A percentile compares a stretch with the other conserved stretches of the same genome.
Conservation (phyloP, 2,797 vertebrate species). For the Micropoecilia bifurca region DNA sequence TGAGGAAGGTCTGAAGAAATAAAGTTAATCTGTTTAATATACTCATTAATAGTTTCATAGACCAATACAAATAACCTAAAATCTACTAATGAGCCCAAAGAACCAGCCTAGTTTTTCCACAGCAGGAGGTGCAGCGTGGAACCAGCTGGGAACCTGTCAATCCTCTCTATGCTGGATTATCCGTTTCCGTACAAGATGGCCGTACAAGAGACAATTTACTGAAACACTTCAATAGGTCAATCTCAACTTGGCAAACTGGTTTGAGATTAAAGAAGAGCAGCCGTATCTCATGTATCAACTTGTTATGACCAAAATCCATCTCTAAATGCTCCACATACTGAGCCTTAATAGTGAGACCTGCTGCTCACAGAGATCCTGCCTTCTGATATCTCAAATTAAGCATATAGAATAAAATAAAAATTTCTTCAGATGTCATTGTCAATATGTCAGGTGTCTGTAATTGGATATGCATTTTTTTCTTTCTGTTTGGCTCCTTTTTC, state of each 20-base stretch:
- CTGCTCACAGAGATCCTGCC: background rate
- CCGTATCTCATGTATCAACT: background rate
- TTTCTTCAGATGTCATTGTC: background rate
- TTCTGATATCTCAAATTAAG: background rate
- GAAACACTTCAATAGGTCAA: background rate
- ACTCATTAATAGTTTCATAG: background rate
- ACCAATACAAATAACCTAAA: background rate
- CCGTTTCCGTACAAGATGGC: background rate
- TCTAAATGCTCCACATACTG: background rate
- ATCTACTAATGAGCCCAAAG: background rate
- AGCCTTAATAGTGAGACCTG: background rate
- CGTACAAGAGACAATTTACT: background rate
- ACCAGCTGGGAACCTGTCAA: background rate
- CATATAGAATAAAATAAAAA: background rate
- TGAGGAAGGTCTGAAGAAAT: background rate
- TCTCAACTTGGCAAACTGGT: background rate
- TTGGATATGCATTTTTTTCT: background rate
- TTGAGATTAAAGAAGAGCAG: background rate
- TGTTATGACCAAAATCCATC: background rate
- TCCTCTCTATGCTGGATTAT: background rate
- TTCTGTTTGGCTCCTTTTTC: background rate
- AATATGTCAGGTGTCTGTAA: background rate
- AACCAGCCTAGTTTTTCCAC: background rate
- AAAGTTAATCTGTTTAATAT: background rate
- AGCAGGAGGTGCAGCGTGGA: background rate